Percentiles rank a stretch among this genome's conserved stretches.
Conservation (phyloP, 2,797 vertebrate species). For the Notoglanidium macrostoma region DNA sequence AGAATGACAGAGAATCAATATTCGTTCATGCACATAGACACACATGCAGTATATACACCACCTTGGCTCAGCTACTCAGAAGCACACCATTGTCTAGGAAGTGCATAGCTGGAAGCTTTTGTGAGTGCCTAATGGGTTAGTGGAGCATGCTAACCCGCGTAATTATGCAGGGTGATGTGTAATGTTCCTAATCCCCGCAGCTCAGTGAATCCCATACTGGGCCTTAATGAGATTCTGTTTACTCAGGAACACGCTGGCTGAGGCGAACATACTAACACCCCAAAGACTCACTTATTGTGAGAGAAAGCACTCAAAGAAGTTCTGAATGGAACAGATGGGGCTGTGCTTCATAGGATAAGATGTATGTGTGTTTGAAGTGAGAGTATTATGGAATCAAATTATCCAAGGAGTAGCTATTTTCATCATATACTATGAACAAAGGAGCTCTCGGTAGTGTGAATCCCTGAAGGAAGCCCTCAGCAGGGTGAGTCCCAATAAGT, state of each 20-base stretch:
- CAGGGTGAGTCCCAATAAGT: constrained; percentile 25
- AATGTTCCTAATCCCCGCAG: constrained; percentile 60
- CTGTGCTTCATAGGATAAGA: constrained; percentile 26
- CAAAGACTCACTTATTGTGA: constrained; percentile 13
- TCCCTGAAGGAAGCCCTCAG: constrained; percentile 22
- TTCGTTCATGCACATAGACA: background rate
- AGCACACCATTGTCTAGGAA: constrained; percentile 31
- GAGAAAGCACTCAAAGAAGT: constrained; percentile 31
- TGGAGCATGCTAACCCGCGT: constrained; percentile 54
- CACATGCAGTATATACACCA: background rate
- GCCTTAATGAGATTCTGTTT: constrained; percentile 74
- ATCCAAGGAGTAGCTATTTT: background rate
- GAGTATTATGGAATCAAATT: background rate
- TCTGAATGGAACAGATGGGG: constrained; percentile 38
- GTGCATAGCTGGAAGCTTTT: constrained; percentile 38
- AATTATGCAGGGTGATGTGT: constrained; percentile 67
- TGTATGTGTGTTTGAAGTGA: constrained; percentile 24
- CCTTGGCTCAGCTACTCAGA: constrained; percentile 9
- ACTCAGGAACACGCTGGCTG: constrained; percentile 61
- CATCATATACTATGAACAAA: constrained; percentile 1
- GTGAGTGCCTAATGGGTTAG: constrained; percentile 42
- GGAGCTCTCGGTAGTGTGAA: constrained; percentile 9
- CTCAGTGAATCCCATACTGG: constrained; percentile 64
- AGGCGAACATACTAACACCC: constrained; percentile 47
- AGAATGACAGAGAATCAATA: constrained; percentile 3